phyloP scores from a whole-genome alignment of 2,113 vertebrate genomes.

The Ictidomys tridecemlineatus region DNA sequence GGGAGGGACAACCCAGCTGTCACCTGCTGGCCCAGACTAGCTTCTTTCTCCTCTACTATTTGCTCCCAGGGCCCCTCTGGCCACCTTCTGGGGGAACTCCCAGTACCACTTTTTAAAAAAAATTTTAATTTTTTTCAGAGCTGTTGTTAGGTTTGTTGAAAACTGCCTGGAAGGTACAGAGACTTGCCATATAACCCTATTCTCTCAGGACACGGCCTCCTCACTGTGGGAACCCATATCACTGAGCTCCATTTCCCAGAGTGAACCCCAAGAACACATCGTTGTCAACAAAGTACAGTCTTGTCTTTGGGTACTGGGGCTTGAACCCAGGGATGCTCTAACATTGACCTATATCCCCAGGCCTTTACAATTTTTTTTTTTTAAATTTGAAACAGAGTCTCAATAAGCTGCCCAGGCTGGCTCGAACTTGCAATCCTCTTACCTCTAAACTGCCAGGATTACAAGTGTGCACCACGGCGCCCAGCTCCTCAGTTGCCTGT shows the following conservation, averaged over 20 bases:
- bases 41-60: neutral
- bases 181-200: neutral
- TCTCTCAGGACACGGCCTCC: rapidly evolving
- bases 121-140: neutral
- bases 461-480: neutral
- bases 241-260: neutral
- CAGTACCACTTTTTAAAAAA: neutral
- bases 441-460: neutral
- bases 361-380: neutral
- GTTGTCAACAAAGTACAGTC: rapidly evolving
- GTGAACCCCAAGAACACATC: rapidly evolving
- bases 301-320: neutral
- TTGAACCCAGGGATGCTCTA: neutral
- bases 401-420: neutral
- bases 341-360: neutral
- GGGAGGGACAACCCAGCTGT: conserved; percentile 50
- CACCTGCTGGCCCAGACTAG: conserved; percentile 14
- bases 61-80: neutral
- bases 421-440: neutral
- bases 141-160: neutral
- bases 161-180: neutral
- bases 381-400: neutral
- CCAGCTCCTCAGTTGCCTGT: neutral
- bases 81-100: neutral
- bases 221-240: rapidly evolving